Conservation (phyloP, 2,113 vertebrate species). For the Seriola aureovittata region DNA sequence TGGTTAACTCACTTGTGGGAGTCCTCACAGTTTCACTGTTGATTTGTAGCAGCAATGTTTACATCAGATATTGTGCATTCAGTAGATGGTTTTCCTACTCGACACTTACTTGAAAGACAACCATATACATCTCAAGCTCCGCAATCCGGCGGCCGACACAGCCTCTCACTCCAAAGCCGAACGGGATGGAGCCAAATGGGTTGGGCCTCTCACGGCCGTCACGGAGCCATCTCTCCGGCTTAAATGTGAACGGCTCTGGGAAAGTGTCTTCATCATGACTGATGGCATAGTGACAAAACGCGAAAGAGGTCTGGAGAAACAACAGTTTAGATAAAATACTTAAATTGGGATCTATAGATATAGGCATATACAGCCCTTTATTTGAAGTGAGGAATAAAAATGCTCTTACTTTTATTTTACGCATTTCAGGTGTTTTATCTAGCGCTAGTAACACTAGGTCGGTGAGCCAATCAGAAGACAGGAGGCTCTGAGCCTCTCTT, state of each 20-base stretch:
- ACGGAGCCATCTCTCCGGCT: constrained; percentile 84
- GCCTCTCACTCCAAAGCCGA: constrained; percentile 85
- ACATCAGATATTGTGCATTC: not conserved
- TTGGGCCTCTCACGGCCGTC: constrained; percentile 71
- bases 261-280: constrained; percentile 82
- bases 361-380: too few species aligned
- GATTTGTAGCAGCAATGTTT: not conserved
- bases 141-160: constrained; percentile 86
- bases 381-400: too few species aligned
- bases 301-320: constrained; percentile 80
- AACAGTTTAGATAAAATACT: not conserved
- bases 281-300: constrained; percentile 82
- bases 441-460: too few species aligned
- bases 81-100: not conserved
- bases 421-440: too few species aligned
- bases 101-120: constrained; percentile 77
- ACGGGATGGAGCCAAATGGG: constrained; percentile 84
- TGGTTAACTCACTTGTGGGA: too few species aligned
- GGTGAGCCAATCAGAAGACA: too few species aligned
- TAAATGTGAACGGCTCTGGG: constrained; percentile 76
- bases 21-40: not conserved
- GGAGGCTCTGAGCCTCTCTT: too few species aligned
- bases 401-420: too few species aligned
- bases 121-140: constrained; percentile 86
- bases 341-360: too few species aligned